phyloP scores from a whole-genome alignment of 2,113 vertebrate genomes.

The Pagrus major region DNA sequence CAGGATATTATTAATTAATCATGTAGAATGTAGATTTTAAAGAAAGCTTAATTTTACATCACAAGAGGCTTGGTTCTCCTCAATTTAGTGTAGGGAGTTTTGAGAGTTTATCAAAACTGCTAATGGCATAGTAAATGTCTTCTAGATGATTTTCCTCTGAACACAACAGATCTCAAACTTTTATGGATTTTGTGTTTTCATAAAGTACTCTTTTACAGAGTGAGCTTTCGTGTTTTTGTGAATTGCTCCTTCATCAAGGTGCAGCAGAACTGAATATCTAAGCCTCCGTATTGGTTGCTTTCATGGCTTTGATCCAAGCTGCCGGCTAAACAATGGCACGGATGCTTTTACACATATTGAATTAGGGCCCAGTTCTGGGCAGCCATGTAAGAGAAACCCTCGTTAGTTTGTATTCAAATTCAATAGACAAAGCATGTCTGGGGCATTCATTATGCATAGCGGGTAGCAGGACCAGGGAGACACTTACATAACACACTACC shows the following conservation, averaged over 20 bases:
- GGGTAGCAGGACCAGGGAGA: constrained; percentile 72
- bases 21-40: neutral
- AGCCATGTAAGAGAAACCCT: constrained; percentile 72
- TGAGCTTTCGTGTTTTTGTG: constrained; percentile 21
- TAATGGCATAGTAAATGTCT: neutral
- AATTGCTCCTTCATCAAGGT: constrained; percentile 41
- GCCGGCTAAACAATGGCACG: constrained; percentile 59
- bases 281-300: constrained; percentile 39
- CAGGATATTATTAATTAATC: neutral
- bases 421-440: constrained; percentile 77
- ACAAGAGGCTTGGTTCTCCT: neutral
- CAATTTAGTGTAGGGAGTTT: too few species aligned
- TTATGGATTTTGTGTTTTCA: constrained; percentile 9
- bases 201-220: neutral
- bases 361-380: constrained; percentile 59
- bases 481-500: constrained; percentile 79
- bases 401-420: constrained; percentile 78
- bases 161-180: constrained; percentile 15
- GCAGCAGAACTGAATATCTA: constrained; percentile 33
- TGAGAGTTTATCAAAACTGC: neutral
- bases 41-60: neutral
- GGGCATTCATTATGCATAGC: constrained; percentile 81
- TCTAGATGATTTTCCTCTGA: neutral
- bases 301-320: constrained; percentile 70
- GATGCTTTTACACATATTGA: constrained; percentile 77